These are phyloP conservation scores for Alethe diademata DNA, from an alignment of 2,113 vertebrate genomes.

Conservation along the genomic window DNA sequence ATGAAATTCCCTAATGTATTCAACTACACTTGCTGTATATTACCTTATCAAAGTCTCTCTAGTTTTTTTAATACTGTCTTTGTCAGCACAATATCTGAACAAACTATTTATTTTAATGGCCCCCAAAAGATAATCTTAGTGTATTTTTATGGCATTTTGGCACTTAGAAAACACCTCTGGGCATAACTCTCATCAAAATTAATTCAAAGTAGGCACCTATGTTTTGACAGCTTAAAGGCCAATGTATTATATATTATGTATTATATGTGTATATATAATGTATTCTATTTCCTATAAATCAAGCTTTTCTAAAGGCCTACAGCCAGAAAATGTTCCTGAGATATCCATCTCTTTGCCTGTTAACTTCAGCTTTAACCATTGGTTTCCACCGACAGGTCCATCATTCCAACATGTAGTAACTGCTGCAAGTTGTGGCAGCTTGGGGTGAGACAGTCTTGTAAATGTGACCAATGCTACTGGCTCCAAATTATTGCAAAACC, in stretches of 20 bases:
- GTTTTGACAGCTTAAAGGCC: slow-evolving; percentile 9
- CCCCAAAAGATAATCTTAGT: background rate
- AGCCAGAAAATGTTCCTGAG: background rate
- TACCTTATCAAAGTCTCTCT: background rate
- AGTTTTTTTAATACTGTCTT: background rate
- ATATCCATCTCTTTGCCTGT: background rate
- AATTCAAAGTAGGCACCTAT: background rate
- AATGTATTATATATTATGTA: background rate
- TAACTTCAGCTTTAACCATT: background rate
- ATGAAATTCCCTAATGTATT: background rate
- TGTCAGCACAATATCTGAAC: background rate
- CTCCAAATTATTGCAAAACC: background rate
- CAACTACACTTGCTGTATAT: background rate
- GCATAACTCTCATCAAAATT: background rate
- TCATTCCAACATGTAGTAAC: background rate
- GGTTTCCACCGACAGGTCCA: background rate
- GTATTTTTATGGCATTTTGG: background rate
- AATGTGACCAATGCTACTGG: background rate
- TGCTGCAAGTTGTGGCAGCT: background rate
- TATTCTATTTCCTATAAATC: background rate
- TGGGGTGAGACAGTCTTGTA: background rate
- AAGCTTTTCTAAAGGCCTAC: background rate
- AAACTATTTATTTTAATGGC: background rate
- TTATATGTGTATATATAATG: too few relatives aligned
- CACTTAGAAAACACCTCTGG: background rate